These are phyloP conservation scores for Tetrao urogallus DNA, from an alignment of 2,113 vertebrate genomes.

Conservation along the genomic window DNA sequence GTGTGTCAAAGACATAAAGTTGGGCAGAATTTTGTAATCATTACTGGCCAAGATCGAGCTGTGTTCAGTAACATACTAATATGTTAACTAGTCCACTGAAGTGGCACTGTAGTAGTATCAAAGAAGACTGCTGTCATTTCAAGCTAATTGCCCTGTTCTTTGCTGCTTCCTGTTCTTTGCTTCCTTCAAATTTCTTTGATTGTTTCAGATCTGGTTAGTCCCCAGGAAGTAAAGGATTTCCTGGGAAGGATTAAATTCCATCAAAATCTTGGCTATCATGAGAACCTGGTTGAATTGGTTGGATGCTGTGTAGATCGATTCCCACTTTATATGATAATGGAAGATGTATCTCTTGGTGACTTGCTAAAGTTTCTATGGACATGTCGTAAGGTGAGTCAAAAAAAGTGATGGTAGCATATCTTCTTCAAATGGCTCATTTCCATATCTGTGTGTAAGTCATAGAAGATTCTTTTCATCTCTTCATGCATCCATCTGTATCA, in stretches of 20 bases:
- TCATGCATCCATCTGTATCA: not conserved
- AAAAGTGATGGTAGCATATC: not conserved
- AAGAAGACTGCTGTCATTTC: not conserved
- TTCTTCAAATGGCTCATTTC: not conserved
- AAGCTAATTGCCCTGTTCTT: not conserved
- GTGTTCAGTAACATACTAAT: not conserved
- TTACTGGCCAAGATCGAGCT: not conserved
- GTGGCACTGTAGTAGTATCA: not conserved
- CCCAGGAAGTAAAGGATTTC: conserved; percentile 72
- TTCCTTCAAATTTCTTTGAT: not conserved
- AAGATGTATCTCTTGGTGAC: conserved; percentile 71
- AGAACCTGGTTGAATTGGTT: conserved; percentile 74
- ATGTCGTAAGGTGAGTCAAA: conserved; percentile 75
- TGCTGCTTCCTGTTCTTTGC: not conserved
- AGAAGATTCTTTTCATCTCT: not conserved
- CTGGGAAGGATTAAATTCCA: conserved; percentile 76
- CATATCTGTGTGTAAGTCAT: not conserved
- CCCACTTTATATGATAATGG: conserved; percentile 78
- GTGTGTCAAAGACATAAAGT: not conserved
- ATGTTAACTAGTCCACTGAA: not conserved
- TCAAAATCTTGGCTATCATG: conserved; percentile 71
- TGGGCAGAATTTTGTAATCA: not conserved
- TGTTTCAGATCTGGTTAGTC: conserved; percentile 55
- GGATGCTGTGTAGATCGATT: conserved; percentile 75
- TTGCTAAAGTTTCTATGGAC: conserved; percentile 81